Evolutionary conservation across 2,113 vertebrate genomes (phyloP).

Genomic region (Vicugna pacos): DNA sequence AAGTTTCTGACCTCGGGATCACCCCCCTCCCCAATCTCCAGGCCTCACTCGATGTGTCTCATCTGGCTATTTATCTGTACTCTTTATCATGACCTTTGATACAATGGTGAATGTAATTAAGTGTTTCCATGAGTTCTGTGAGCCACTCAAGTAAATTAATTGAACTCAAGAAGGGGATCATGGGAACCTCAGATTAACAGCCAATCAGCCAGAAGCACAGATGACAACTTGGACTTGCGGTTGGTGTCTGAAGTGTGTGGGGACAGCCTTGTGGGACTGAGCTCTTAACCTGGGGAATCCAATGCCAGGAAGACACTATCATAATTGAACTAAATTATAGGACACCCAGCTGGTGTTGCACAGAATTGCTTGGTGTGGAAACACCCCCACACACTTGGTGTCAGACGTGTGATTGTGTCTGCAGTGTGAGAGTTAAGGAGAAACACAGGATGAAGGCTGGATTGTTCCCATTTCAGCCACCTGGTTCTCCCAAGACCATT

Average conservation of each 20-base stretch:
- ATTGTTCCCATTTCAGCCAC: neutral
- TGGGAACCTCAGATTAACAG: neutral
- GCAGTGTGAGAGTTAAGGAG: neutral
- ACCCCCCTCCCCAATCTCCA: neutral
- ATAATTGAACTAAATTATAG: neutral
- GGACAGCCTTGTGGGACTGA: neutral
- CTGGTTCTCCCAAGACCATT: neutral
- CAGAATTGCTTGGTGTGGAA: neutral
- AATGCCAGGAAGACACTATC: neutral
- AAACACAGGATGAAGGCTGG: neutral
- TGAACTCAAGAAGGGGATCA: neutral
- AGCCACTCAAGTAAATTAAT: neutral
- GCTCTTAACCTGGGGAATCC: neutral
- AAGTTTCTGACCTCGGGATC: neutral
- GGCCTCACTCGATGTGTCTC: neutral
- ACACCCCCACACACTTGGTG: neutral
- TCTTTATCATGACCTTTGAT: neutral
- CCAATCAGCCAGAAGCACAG: neutral
- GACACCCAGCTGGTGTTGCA: neutral
- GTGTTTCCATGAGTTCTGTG: neutral
- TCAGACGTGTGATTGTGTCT: neutral
- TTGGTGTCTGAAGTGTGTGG: neutral
- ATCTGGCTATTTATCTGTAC: neutral
- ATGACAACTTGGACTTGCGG: neutral
- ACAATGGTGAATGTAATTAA: neutral